Conservation (phyloP, 2,888 invertebrate species). For the Halictus quadricinctus region DNA sequence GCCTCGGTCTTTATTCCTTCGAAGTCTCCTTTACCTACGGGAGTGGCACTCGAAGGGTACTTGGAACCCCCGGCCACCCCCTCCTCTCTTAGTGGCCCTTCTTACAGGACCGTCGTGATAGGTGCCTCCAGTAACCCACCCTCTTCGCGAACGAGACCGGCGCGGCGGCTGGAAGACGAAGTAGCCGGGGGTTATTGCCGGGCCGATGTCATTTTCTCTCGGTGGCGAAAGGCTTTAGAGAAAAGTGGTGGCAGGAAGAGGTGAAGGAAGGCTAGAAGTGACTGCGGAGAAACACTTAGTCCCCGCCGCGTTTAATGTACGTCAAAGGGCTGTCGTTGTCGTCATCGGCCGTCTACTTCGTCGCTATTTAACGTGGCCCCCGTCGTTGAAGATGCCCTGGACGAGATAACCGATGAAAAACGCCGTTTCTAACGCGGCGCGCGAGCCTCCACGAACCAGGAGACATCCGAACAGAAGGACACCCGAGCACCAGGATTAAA, state of each 20-base stretch:
- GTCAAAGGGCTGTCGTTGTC: constrained; percentile 72
- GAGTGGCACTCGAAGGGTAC: constrained; percentile 50
- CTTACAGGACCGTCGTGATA: constrained; percentile 48
- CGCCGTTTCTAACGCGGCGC: constrained; percentile 34
- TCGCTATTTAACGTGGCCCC: constrained; percentile 72
- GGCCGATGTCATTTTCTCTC: constrained; percentile 59
- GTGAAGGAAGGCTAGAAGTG: constrained; percentile 56
- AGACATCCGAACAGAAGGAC: constrained; percentile 10
- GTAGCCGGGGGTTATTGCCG: constrained; percentile 58
- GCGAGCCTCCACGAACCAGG: not conserved
- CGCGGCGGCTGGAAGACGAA: constrained; percentile 27
- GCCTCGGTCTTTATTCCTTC: constrained; percentile 18
- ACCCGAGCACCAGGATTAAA: constrained; percentile 42
- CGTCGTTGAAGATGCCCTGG: constrained; percentile 62
- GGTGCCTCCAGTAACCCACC: not conserved
- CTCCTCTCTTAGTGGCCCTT: constrained; percentile 30
- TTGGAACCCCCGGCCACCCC: constrained; percentile 20
- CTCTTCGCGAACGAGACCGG: not conserved
- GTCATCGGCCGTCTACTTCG: constrained; percentile 50
- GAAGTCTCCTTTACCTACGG: constrained; percentile 50
- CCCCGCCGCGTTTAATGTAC: constrained; percentile 73
- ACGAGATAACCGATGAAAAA: constrained; percentile 71
- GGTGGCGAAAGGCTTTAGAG: constrained; percentile 57
- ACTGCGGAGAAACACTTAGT: constrained; percentile 75
- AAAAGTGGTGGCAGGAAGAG: constrained; percentile 53